Base-by-base conservation (phyloP, 2,113 vertebrate genomes). In the Pseudopodoces humilis region DNA sequence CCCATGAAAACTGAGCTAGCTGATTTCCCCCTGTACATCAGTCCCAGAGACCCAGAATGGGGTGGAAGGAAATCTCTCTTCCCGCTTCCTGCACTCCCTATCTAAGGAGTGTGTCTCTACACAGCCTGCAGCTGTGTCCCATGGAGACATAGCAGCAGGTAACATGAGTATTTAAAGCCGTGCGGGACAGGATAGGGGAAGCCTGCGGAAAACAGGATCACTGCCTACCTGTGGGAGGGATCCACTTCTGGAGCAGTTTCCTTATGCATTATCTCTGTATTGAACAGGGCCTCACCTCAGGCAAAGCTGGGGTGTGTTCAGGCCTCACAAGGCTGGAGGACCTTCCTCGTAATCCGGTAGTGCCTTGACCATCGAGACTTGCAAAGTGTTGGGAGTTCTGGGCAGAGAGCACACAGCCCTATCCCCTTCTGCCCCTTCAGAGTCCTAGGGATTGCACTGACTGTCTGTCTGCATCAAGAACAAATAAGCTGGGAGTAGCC, bases 1-100 rank as follows among this genome's bases (percentile, higher is more conserved):
- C 14, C 30, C 49, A 78, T 18, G 21, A 85, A 75, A 43, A 39
- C 39, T 43, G 5, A 33, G 35, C 11, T 24, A n/a, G 24, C 6
- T 27, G 7, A 7, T 47, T 69, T 41, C 6, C 4, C 15, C 6
- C 10, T 5, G 22, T 6, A 0, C 10, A 10, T 62, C n/a, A 18
- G 33, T 4, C 17, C 27, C 18, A 5, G 16, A 43, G 5, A 62
- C 9, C 10, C 27, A 47, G 18, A 43, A 28, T 1, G 8, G 7
- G 13, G 23, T 21, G 18, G 27, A 8, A 25, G 22, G 16, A 46
- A 65, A 28, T 8, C 16, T 52, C 23, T 7, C 27, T 58, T 63
- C 11, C 6, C 27, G 44, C 31, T 58, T 68, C 33, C 49, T 8
- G 39, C 31, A 19, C 5, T 37, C 24, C 15, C 7, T 18, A 3